A percentile compares a stretch with the other conserved stretches of the same genome.
Evolutionary conservation across 2,113 vertebrate species (phyloP).

Genomic region (Misgurnus mizolepis): DNA sequence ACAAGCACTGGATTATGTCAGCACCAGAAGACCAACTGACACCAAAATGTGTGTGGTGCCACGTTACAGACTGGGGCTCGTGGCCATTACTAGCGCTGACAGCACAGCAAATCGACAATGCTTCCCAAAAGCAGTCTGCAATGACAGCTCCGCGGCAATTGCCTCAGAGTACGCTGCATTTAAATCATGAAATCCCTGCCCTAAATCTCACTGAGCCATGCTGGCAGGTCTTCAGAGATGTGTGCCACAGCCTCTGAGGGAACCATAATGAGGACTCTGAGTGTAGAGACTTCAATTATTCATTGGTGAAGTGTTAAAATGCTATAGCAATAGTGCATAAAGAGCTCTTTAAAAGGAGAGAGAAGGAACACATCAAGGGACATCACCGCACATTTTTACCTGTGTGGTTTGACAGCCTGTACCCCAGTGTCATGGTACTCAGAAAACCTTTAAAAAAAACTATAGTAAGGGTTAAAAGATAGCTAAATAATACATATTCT

Average conservation of each 20-base stretch:
- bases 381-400: neutral
- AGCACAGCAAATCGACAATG: conserved; percentile 7
- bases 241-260: conserved; percentile 12
- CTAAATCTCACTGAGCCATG: conserved; percentile 15
- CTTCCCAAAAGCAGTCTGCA: neutral
- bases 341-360: conserved; percentile 10
- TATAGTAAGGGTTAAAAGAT: no score
- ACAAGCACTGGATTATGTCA: conserved; percentile 15
- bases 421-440: neutral
- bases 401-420: neutral
- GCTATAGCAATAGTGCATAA: conserved; percentile 11
- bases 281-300: conserved; percentile 16
- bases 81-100: conserved; percentile 9
- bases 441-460: no score
- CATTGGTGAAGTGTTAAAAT: conserved; percentile 22
- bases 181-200: conserved; percentile 30
- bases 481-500: neutral
- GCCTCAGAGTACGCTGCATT: conserved; percentile 13
- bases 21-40: neutral
- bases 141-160: conserved; percentile 18
- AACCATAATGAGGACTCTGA: conserved; percentile 20
- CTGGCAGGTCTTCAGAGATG: conserved; percentile 27
- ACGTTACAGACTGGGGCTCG: neutral
- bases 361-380: neutral
- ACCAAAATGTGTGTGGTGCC: neutral